Evolutionary conservation across 2,888 invertebrate genomes (phyloP).

Genomic region (Pammene fasciana): DNA sequence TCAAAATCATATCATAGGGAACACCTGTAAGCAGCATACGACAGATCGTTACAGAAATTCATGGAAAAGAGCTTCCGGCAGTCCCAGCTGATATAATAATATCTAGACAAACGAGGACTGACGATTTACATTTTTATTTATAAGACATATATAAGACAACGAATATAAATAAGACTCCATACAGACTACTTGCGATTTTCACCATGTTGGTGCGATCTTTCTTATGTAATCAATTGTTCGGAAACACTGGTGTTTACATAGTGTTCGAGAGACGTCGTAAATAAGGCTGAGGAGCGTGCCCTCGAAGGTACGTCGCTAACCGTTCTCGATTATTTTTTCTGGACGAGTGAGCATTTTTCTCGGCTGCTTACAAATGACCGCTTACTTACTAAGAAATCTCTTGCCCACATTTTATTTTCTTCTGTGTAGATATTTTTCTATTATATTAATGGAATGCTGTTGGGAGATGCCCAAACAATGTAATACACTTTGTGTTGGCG

Average conservation of each 20-base stretch:
- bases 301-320: conserved; percentile 48
- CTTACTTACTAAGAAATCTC: conserved; percentile 73
- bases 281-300: conserved; percentile 45
- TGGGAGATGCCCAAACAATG: conserved; percentile 71
- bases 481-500: conserved; percentile 43
- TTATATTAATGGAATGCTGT: conserved; percentile 76
- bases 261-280: conserved; percentile 34
- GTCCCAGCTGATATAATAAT: no score
- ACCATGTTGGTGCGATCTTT: background rate
- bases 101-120: no score
- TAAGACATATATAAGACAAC: no score
- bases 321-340: conserved; percentile 74
- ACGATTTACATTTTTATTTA: no score
- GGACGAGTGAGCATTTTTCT: conserved; percentile 76
- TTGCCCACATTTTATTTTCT: conserved; percentile 72
- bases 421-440: conserved; percentile 73
- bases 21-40: no score
- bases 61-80: no score
- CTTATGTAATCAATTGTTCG: conserved; percentile 31
- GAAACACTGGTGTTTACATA: conserved; percentile 32
- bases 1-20: no score
- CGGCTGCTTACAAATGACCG: conserved; percentile 78
- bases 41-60: no score
- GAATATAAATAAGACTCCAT: no score
- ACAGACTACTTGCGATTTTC: no score